Conservation (phyloP, 2,797 vertebrate species). For the Oreortyx pictus region DNA sequence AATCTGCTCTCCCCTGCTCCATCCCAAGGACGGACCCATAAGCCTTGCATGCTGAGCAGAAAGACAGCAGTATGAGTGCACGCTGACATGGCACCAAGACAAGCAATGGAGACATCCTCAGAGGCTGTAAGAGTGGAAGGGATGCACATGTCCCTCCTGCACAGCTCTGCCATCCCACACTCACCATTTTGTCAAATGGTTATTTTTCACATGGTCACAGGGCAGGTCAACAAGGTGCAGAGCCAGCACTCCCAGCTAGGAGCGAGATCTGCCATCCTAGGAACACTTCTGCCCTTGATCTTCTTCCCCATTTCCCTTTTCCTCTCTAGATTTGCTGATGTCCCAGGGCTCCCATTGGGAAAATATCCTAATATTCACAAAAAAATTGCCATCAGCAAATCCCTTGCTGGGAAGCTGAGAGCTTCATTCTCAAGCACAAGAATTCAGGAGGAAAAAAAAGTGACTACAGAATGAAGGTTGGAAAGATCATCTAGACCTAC, state of each 20-base stretch:
- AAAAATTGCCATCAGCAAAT: not conserved
- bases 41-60: not conserved
- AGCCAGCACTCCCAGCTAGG: not conserved
- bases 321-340: not conserved
- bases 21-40: not conserved
- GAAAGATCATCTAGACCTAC: no score
- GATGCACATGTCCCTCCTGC: not conserved
- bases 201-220: not conserved
- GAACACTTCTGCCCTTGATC: not conserved
- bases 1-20: not conserved
- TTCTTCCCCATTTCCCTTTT: not conserved
- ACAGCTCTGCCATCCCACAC: not conserved
- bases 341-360: not conserved
- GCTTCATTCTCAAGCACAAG: accelerated
- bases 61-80: accelerated
- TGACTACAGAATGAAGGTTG: no score
- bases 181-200: not conserved
- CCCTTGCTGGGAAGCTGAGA: not conserved
- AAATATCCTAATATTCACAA: not conserved
- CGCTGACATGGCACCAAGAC: not conserved
- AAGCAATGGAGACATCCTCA: not conserved
- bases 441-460: no score
- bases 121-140: not conserved
- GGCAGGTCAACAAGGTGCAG: accelerated
- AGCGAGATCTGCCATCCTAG: not conserved